Percentiles rank a stretch among this genome's conserved stretches.
Evolutionary conservation across 2,797 vertebrate species (phyloP).

Genomic region (Heterohyrax brucei): DNA sequence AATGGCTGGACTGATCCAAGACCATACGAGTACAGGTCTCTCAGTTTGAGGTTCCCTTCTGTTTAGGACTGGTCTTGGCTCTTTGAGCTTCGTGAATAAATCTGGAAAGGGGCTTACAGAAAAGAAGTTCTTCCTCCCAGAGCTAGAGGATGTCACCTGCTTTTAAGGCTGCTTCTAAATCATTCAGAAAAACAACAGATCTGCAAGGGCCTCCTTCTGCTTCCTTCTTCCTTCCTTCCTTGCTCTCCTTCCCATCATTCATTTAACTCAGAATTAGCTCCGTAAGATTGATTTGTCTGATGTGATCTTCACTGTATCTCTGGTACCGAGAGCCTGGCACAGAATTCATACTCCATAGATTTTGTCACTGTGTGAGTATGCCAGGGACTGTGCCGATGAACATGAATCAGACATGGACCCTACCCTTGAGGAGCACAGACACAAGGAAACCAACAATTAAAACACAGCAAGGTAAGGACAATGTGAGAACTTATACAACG

Average conservation of each 20-base stretch:
- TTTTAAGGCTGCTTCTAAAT: slow-evolving; percentile 43
- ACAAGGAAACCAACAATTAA: not conserved
- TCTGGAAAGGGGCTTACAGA: not conserved
- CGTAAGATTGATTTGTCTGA: not conserved
- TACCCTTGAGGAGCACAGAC: slow-evolving; percentile 9
- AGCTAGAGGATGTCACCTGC: not conserved
- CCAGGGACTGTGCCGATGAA: not conserved
- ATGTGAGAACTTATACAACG: not conserved
- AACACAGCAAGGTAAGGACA: not conserved
- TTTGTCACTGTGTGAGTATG: slow-evolving; percentile 1
- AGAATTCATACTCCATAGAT: not conserved
- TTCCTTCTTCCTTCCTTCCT: not conserved
- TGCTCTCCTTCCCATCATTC: not conserved
- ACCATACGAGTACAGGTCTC: not conserved
- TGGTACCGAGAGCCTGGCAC: not conserved
- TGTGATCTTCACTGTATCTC: not conserved
- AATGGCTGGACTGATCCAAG: not conserved
- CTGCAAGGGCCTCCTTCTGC: not conserved
- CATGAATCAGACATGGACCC: not conserved
- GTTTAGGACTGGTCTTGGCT: slow-evolving; percentile 6
- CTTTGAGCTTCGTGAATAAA: not conserved
- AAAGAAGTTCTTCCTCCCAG: slow-evolving; percentile 39
- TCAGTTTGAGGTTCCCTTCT: not conserved
- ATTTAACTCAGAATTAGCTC: slow-evolving; percentile 7
- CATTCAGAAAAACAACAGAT: not conserved